These are phyloP conservation scores for Aphidius gifuensis DNA, from an alignment of 1,140 invertebrate species.

Conservation along the genomic window DNA sequence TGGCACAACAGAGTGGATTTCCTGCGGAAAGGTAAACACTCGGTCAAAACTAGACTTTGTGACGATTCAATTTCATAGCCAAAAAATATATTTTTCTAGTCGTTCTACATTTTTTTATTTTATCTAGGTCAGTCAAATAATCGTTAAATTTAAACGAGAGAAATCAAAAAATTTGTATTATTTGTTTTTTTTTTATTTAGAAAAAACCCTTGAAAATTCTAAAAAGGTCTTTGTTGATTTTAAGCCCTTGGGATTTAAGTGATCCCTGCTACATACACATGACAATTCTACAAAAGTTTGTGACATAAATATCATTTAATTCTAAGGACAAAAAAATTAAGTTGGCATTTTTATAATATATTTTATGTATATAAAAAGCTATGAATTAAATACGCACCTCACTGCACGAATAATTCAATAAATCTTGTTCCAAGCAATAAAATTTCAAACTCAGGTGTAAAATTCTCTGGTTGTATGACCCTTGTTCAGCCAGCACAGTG, in stretches of 20 bases:
- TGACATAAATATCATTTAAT: slow-evolving; percentile 32
- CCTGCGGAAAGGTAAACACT: no score
- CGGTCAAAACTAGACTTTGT: no score
- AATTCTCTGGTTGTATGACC: background rate
- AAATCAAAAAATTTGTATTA: background rate
- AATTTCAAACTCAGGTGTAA: slow-evolving; percentile 19
- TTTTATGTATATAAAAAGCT: background rate
- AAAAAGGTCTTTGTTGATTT: slow-evolving; percentile 20
- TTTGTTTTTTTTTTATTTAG: no score
- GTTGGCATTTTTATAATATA: no score
- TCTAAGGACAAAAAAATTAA: background rate
- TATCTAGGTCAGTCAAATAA: no score
- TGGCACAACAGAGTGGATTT: no score
- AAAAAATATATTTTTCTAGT: no score
- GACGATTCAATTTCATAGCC: no score
- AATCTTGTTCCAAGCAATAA: slow-evolving; percentile 8
- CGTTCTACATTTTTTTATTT: no score
- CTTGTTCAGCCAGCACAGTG: background rate
- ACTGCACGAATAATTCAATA: slow-evolving; percentile 9
- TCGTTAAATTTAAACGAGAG: no score
- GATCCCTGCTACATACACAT: slow-evolving; percentile 13
- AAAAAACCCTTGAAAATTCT: slow-evolving; percentile 11
- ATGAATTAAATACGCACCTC: background rate
- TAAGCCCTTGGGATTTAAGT: slow-evolving; percentile 19
- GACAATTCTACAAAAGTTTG: slow-evolving; percentile 24